Conservation (phyloP, 2,113 vertebrate species). For the Sander vitreus region DNA sequence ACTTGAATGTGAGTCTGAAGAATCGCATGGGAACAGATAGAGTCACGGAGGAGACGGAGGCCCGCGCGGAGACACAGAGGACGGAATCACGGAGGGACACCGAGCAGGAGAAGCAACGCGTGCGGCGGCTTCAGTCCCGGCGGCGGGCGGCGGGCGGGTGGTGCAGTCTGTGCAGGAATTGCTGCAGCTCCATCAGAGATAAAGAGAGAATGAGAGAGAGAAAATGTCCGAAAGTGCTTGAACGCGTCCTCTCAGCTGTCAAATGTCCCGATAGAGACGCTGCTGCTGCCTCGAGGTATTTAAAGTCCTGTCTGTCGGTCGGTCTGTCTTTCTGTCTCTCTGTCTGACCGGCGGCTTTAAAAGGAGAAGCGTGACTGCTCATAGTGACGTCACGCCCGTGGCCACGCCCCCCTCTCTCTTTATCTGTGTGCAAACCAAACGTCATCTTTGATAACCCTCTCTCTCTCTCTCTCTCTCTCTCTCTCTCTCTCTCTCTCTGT, state of each 20-base stretch:
- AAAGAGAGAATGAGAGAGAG: neutral
- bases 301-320: slow-evolving; percentile 20
- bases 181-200: slow-evolving; percentile 45
- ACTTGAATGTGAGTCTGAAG: slow-evolving; percentile 92
- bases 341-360: slow-evolving; percentile 58
- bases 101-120: neutral
- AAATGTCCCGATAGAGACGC: slow-evolving; percentile 12
- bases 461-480: neutral
- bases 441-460: slow-evolving; percentile 15
- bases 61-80: slow-evolving; percentile 28
- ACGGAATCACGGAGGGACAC: slow-evolving; percentile 4
- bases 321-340: neutral
- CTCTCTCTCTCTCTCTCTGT: neutral
- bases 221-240: neutral
- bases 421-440: neutral
- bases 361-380: slow-evolving; percentile 25
- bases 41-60: slow-evolving; percentile 63
- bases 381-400: slow-evolving; percentile 29
- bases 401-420: slow-evolving; percentile 1
- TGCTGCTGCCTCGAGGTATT: slow-evolving; percentile 8
- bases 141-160: slow-evolving; percentile 21
- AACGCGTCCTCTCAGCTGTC: neutral
- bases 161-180: slow-evolving; percentile 1
- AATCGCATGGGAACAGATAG: slow-evolving; percentile 85
- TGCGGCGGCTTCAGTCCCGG: slow-evolving; percentile 40